phyloP scores from a whole-genome alignment of 1,140 invertebrate species.

The Periplaneta americana region DNA sequence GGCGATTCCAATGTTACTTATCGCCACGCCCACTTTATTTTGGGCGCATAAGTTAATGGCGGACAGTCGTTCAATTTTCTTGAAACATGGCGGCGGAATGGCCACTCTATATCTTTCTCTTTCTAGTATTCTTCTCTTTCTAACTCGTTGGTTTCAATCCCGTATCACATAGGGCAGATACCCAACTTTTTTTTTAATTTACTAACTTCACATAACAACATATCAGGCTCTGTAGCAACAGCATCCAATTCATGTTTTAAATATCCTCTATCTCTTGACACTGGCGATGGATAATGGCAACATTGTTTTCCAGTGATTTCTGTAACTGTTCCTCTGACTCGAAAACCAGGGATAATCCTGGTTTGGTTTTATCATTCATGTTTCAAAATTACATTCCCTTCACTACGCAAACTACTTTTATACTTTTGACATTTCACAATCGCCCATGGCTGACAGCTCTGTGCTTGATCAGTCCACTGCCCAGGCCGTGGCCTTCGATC shows the following conservation, averaged over 20 bases:
- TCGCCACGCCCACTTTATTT: too few relatives aligned
- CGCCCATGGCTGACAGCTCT: background rate
- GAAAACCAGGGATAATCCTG: background rate
- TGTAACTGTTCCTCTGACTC: constrained; percentile 16
- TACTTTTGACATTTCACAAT: background rate
- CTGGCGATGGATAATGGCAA: constrained; percentile 42
- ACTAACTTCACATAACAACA: constrained; percentile 74
- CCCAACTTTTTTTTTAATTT: constrained; percentile 78
- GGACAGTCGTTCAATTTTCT: too few relatives aligned
- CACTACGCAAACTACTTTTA: background rate
- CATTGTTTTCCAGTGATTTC: constrained; percentile 25
- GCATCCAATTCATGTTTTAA: constrained; percentile 70
- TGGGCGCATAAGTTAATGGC: too few relatives aligned
- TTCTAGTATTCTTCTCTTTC: too few relatives aligned
- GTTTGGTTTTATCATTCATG: constrained; percentile 7
- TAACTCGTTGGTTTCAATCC: too few relatives aligned
- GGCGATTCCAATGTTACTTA: too few relatives aligned
- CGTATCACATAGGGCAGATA: too few relatives aligned
- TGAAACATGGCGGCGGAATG: too few relatives aligned
- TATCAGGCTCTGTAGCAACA: constrained; percentile 68
- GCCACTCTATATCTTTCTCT: too few relatives aligned
- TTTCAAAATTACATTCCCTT: background rate
- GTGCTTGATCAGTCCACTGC: background rate
- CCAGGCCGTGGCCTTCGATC: background rate
- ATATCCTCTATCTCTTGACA: constrained; percentile 69